Evolutionary conservation across 2,888 invertebrate species (phyloP).

Genomic region (Agonopterix arenella): DNA sequence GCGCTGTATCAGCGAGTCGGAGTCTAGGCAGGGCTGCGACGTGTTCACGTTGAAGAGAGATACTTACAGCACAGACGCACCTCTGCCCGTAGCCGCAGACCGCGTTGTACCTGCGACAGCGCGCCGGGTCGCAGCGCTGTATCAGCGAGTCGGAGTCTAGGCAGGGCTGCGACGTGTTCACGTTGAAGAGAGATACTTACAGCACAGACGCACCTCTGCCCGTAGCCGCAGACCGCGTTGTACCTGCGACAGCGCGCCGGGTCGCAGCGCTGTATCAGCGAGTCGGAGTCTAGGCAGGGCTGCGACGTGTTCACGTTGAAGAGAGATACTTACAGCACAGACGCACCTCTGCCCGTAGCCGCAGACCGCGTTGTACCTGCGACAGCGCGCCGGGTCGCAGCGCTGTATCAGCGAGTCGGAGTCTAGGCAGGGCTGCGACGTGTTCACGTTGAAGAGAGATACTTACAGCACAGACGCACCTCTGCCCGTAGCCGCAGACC

Average conservation of each 20-base stretch:
- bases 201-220: slow-evolving; percentile 57
- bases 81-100: slow-evolving; percentile 78
- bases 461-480: slow-evolving; percentile 64
- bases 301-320: slow-evolving; percentile 89
- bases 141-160: slow-evolving; percentile 81
- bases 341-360: slow-evolving; percentile 58
- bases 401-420: slow-evolving; percentile 84
- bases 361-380: slow-evolving; percentile 86
- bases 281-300: slow-evolving; percentile 80
- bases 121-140: slow-evolving; percentile 79
- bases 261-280: slow-evolving; percentile 86
- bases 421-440: slow-evolving; percentile 82
- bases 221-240: slow-evolving; percentile 85
- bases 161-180: slow-evolving; percentile 88
- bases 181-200: slow-evolving; percentile 76
- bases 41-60: slow-evolving; percentile 84
- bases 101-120: slow-evolving; percentile 80
- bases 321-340: slow-evolving; percentile 52
- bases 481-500: slow-evolving; percentile 78
- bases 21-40: slow-evolving; percentile 81
- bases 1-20: slow-evolving; percentile 83
- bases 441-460: slow-evolving; percentile 79
- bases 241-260: slow-evolving; percentile 63
- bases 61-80: slow-evolving; percentile 64
- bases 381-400: slow-evolving; percentile 76